Conservation (phyloP, 2,113 vertebrate species). For the Ramphastos sulfuratus region DNA sequence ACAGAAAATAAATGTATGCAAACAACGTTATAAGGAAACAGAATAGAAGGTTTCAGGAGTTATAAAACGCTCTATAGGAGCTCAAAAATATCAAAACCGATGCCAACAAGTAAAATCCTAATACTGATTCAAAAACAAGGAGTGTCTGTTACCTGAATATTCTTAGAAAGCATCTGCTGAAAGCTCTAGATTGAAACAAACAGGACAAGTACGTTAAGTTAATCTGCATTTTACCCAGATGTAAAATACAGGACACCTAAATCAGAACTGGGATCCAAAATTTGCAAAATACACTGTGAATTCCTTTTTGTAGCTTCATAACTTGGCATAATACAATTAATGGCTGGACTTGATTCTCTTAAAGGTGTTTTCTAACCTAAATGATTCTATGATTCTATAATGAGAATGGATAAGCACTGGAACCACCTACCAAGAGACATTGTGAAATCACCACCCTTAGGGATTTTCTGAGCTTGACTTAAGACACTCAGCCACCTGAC, state of each 20-base stretch:
- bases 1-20: background rate
- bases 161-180: background rate
- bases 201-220: background rate
- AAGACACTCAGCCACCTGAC: background rate
- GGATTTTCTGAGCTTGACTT: no score
- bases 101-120: background rate
- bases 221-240: background rate
- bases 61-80: background rate
- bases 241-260: background rate
- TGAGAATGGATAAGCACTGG: background rate
- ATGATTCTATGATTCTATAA: background rate
- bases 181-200: background rate
- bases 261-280: background rate
- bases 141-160: background rate
- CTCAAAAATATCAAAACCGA: background rate
- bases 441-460: background rate
- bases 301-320: background rate
- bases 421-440: background rate
- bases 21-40: background rate
- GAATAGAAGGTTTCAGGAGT: background rate
- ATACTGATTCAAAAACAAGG: background rate
- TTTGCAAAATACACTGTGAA: background rate
- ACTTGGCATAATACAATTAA: background rate
- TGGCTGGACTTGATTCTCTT: no score
- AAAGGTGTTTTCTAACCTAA: background rate